phyloP scores from a whole-genome alignment of 92 coral and sea anemone genomes.

The Metridium senile region DNA sequence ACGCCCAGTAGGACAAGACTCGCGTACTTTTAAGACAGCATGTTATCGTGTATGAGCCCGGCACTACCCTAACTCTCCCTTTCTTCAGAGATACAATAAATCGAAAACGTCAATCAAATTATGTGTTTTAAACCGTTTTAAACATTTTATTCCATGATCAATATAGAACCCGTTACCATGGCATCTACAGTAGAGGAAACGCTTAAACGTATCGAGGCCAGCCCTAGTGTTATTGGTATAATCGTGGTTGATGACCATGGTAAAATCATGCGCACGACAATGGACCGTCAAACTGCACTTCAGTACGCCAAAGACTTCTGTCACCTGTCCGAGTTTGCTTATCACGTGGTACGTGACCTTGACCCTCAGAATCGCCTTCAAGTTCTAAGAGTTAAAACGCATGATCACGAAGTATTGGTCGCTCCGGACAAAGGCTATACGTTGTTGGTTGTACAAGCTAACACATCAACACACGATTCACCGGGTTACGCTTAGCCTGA shows the following conservation, averaged over 20 bases:
- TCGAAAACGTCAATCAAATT: too few species aligned
- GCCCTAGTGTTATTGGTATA: constrained; percentile 4
- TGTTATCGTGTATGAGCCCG: too few species aligned
- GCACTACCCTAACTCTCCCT: too few species aligned
- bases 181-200: background rate
- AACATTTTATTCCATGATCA: too few species aligned
- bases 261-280: constrained; percentile 1
- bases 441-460: background rate
- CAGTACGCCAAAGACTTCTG: constrained; percentile 10
- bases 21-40: too few species aligned
- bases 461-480: too few species aligned
- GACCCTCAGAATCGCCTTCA: constrained; percentile 5
- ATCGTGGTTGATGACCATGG: constrained; percentile 3
- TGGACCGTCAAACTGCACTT: constrained; percentile 1
- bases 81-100: too few species aligned
- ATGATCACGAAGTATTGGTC: constrained; percentile 6
- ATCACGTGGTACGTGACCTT: constrained; percentile 6
- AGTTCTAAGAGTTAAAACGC: background rate
- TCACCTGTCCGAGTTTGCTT: background rate
- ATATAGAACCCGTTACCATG: background rate
- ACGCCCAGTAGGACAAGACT: too few species aligned
- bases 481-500: too few species aligned
- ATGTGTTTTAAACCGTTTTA: too few species aligned
- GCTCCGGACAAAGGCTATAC: constrained; percentile 14
- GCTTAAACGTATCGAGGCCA: constrained; percentile 10